Evolutionary conservation across 2,888 invertebrate genomes (phyloP), one percentile per base, ranked within the genome.

Genomic region (Patella ulyssiponensis): DNA sequence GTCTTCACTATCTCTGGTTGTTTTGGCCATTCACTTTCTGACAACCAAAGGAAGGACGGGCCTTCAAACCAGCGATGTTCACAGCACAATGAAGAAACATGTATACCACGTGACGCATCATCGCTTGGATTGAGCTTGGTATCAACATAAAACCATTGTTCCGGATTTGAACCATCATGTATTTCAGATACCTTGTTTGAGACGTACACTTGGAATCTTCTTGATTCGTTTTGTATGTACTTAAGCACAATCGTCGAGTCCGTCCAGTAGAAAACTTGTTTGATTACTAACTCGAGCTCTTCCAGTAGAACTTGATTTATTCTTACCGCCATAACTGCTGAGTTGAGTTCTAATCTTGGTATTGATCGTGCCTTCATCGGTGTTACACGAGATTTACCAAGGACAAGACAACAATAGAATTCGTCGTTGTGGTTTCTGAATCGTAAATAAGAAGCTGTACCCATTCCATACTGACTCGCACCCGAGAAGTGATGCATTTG

Each of bases 401-500:
- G 64, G 17, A 77, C 17, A 11, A 77, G 71, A 23, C 77, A 20
- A 27, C 75, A 75, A n/a, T 71, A 54, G 15, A 77, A 51, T 20
- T 75, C 23, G 27, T 52, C 77, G n/a, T 75, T 14, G 7, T n/a
- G 44, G 20, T 76, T 53, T 17, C 14, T 27, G 14, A 33, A 15
- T 20, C 77, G 44, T 15, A 77, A 14, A 17, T 77, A 77, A 7
- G 77, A 64, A 23, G 76, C 77, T 11, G 52, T 33, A 23, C 77
- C 77, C n/a, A 44, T 54, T 11, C 75, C 77, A 17, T 20, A 20
- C 74, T 75, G 17, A 23, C 75, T 76, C 17, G 74, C 77, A 69
- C 75, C 77, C 11, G 56, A 54, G 20, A 77, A 77, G 74, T 77
- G 77, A 58, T 77, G 77, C 5, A 77, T 44, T n/a, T 53, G 58